Conservation (phyloP, 2,113 vertebrate genomes). For the Myanophis thanlyinensis region DNA sequence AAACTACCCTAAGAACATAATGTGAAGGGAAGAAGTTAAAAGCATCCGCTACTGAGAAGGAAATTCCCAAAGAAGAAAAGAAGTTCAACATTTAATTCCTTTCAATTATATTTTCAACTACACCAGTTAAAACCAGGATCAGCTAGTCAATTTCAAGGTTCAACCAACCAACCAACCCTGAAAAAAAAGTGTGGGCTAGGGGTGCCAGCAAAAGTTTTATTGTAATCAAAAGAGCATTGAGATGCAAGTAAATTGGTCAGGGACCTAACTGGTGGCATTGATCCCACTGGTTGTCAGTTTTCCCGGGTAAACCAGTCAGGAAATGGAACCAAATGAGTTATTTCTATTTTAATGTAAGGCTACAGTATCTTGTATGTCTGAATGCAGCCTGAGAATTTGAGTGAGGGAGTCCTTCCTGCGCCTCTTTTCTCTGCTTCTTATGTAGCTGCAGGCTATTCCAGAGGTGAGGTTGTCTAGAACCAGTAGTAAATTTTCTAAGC, state of each 20-base stretch:
- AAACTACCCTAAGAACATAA: not conserved
- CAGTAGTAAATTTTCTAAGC: no score
- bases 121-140: not conserved
- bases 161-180: not conserved
- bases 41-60: not conserved
- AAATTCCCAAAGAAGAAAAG: not conserved
- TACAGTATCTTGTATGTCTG: not conserved
- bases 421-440: not conserved
- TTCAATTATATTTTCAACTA: not conserved
- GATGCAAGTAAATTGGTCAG: not conserved
- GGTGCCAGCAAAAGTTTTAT: not conserved
- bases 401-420: not conserved
- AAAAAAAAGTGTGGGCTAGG: accelerated
- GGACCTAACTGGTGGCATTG: not conserved
- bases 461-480: no score
- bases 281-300: not conserved
- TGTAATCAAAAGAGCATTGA: not conserved
- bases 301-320: not conserved
- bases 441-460: not conserved
- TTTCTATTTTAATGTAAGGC: not conserved
- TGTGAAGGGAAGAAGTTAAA: not conserved
- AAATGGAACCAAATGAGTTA: not conserved
- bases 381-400: not conserved
- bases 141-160: not conserved
- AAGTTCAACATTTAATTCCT: not conserved